Base-by-base conservation (phyloP, 2,797 vertebrate species). In the Amblyopsis hoosieri region DNA sequence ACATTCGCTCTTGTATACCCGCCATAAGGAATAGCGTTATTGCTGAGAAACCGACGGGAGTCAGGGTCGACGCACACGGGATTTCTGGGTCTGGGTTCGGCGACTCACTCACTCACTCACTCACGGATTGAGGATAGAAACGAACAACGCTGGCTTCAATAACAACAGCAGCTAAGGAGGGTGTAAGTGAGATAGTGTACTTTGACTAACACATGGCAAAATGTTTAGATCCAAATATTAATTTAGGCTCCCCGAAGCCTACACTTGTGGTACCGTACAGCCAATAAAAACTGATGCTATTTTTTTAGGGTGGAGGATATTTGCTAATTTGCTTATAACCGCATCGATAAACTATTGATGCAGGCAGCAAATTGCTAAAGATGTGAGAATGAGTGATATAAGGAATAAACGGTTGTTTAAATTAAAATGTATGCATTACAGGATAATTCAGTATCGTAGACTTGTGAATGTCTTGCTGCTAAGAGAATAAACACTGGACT, bases 51-150 rank as follows among this genome's bases (percentile, higher is more conserved):
- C 85, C 65, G 82, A 73, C 65, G 60, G 71, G 54, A 62, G 67
- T 78, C 29, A 6, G 74, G 81, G 83, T 80, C 78, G 69, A 75
- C 66, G 52, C 69, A 74, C 66, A 71, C 64, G 45, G 70, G 69
- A 50, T 69, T 68, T 82, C 77, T 68, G 77, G 73, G 71, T 64
- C 79, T 78, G 87, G 87, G 86, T 75, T 72, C 79, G 87, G 84
- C 83, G 19, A 45, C 59, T 57, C 66, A 51, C 55, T 37, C 48
- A 45, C 59, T 57, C 66, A 51, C 55, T 37, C 48, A n/a, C 55
- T 17, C 10, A 45, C 49, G 57, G 65, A 67, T 67, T 49, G 23
- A 64, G 45, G 54, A 46, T 49, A 29, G 1, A n/a, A 14, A 59
- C 14, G 47, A 33, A 29, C 14, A 50, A 4, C 12, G 2, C 13